Percentiles rank a stretch among this genome's conserved stretches.
phyloP scores from a whole-genome alignment of 1,140 invertebrate genomes.

The Elymnias hypermnestra region DNA sequence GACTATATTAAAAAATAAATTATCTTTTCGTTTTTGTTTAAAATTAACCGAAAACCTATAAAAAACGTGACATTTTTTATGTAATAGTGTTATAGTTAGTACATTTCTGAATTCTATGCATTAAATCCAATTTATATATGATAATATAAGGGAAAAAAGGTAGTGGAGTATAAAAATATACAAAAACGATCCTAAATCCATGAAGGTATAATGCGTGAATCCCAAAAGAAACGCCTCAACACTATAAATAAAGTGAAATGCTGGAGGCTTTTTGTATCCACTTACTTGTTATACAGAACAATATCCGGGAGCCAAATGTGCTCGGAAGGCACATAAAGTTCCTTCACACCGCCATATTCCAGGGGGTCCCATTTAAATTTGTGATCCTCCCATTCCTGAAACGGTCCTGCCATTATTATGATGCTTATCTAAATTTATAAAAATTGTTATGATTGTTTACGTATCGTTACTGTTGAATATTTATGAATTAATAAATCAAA shows the following conservation, averaged over 20 bases:
- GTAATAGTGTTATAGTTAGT: no score
- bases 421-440: no score
- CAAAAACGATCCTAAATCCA: slow-evolving; percentile 8
- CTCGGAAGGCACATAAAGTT: slow-evolving; percentile 94
- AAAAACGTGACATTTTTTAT: no score
- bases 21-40: no score
- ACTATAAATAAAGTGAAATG: slow-evolving; percentile 21
- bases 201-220: slow-evolving; percentile 1
- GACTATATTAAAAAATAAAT: no score
- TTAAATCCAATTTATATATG: no score
- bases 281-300: slow-evolving; percentile 97
- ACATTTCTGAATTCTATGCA: no score
- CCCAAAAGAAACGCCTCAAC: slow-evolving; percentile 9
- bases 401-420: slow-evolving; percentile 14
- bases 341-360: slow-evolving; percentile 96
- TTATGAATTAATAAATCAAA: no score
- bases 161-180: background rate
- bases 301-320: slow-evolving; percentile 97
- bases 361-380: slow-evolving; percentile 97
- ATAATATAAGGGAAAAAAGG: background rate
- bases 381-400: slow-evolving; percentile 96
- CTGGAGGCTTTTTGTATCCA: slow-evolving; percentile 34
- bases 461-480: no score
- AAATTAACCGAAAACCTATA: no score
- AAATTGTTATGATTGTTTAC: no score